Evolutionary conservation across 2,888 invertebrate genomes (phyloP).

Genomic region (Eupithecia subfuscata): DNA sequence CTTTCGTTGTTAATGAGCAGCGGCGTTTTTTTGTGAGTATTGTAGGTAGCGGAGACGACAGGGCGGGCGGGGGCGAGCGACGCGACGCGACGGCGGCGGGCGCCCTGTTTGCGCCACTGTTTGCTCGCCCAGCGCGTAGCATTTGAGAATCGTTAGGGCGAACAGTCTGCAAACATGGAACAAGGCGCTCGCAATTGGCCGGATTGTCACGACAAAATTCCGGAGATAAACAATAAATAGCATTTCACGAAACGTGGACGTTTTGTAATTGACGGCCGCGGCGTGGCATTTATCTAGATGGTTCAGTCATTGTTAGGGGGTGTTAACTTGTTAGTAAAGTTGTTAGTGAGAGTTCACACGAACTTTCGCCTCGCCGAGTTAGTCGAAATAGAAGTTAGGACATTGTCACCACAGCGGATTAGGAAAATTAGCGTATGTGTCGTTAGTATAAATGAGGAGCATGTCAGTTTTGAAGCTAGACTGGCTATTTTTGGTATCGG

Average conservation of each 20-base stretch:
- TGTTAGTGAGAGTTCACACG: slow-evolving; percentile 78
- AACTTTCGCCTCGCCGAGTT: slow-evolving; percentile 75
- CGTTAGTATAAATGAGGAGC: slow-evolving; percentile 67
- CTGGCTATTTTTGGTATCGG: slow-evolving; percentile 63
- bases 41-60: background rate
- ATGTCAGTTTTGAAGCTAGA: slow-evolving; percentile 66
- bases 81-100: slow-evolving; percentile 42
- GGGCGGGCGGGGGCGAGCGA: slow-evolving; percentile 6
- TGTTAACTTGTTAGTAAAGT: slow-evolving; percentile 81
- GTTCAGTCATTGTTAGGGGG: slow-evolving; percentile 81
- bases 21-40: slow-evolving; percentile 53
- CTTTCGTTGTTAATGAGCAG: slow-evolving; percentile 77
- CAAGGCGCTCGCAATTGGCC: slow-evolving; percentile 73
- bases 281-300: slow-evolving; percentile 79
- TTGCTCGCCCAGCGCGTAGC: slow-evolving; percentile 79
- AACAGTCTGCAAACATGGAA: slow-evolving; percentile 77
- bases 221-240: slow-evolving; percentile 77
- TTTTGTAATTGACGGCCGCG: slow-evolving; percentile 73
- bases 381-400: slow-evolving; percentile 74
- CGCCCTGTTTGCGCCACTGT: slow-evolving; percentile 70
- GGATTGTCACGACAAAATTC: slow-evolving; percentile 75
- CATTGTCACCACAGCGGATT: slow-evolving; percentile 73
- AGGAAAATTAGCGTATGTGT: slow-evolving; percentile 70
- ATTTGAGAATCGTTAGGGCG: slow-evolving; percentile 81
- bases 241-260: slow-evolving; percentile 78